phyloP scores from a whole-genome alignment of 2,797 vertebrate species.

The Sphenopsis melanotis region DNA sequence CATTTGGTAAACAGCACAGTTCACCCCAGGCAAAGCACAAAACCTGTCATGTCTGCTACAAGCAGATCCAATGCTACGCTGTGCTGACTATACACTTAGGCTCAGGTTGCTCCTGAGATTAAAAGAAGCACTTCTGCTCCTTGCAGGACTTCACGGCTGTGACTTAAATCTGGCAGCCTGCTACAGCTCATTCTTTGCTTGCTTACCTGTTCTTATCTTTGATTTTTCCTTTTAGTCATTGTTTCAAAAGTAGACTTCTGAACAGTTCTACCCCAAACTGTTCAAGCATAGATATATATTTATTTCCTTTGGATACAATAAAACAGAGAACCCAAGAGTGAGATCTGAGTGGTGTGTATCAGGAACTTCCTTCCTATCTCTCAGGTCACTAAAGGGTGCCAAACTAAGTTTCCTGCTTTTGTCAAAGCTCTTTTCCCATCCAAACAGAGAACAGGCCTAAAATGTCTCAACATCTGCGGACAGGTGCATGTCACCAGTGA shows the following conservation, averaged over 20 bases:
- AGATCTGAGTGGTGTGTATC: not conserved
- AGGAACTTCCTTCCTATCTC: not conserved
- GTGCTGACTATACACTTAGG: not conserved
- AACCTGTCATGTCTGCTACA: not conserved
- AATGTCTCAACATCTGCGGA: not conserved
- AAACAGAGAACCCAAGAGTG: not conserved
- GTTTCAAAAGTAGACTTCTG: not conserved
- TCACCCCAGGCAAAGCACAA: not conserved
- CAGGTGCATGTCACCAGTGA: not conserved
- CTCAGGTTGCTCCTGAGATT: not conserved
- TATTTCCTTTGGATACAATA: not conserved
- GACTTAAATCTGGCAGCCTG: not conserved
- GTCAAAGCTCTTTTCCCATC: not conserved
- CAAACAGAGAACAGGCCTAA: not conserved
- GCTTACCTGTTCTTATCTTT: not conserved
- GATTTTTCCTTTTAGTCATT: not conserved
- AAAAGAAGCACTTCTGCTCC: not conserved
- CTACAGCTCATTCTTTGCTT: not conserved
- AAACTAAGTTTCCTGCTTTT: not conserved
- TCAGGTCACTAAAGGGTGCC: not conserved
- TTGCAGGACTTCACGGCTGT: not conserved
- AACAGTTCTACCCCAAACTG: not conserved
- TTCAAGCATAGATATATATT: not conserved
- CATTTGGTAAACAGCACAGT: not conserved
- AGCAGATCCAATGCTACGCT: accelerated